Evolutionary conservation across 2,888 invertebrate species (phyloP).

Genomic region (Corbicula japonica): DNA sequence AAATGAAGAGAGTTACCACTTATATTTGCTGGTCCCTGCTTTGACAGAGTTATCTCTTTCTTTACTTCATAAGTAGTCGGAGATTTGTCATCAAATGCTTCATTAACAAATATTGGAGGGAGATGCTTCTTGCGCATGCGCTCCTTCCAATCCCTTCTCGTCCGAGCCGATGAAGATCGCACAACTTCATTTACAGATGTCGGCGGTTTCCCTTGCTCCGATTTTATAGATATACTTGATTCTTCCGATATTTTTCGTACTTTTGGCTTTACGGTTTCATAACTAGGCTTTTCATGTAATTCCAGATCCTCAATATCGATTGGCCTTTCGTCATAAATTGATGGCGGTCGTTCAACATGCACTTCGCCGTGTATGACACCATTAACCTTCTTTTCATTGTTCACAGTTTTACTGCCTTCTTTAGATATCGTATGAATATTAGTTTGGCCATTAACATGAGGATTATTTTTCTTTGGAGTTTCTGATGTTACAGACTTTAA

Average conservation of each 20-base stretch:
- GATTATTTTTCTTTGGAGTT: slow-evolving; percentile 19
- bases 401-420: background rate
- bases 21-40: slow-evolving; percentile 18
- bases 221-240: background rate
- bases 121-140: slow-evolving; percentile 79
- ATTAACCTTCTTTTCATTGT: slow-evolving; percentile 32
- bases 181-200: slow-evolving; percentile 50
- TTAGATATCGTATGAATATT: slow-evolving; percentile 25
- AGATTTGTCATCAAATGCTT: slow-evolving; percentile 69
- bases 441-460: slow-evolving; percentile 50
- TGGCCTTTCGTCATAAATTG: slow-evolving; percentile 55
- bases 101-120: slow-evolving; percentile 78
- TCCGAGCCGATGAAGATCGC: slow-evolving; percentile 65
- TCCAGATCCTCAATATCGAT: slow-evolving; percentile 45
- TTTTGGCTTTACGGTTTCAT: too few species aligned
- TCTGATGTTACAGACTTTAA: slow-evolving; percentile 53
- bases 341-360: slow-evolving; percentile 37
- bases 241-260: slow-evolving; percentile 10
- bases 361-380: slow-evolving; percentile 48
- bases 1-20: slow-evolving; percentile 63
- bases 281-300: too few species aligned
- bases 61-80: slow-evolving; percentile 6
- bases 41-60: slow-evolving; percentile 14
- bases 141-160: slow-evolving; percentile 78
- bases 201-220: slow-evolving; percentile 12